Conservation (phyloP, 1,140 invertebrate genomes). For the Theocolax elegans region DNA sequence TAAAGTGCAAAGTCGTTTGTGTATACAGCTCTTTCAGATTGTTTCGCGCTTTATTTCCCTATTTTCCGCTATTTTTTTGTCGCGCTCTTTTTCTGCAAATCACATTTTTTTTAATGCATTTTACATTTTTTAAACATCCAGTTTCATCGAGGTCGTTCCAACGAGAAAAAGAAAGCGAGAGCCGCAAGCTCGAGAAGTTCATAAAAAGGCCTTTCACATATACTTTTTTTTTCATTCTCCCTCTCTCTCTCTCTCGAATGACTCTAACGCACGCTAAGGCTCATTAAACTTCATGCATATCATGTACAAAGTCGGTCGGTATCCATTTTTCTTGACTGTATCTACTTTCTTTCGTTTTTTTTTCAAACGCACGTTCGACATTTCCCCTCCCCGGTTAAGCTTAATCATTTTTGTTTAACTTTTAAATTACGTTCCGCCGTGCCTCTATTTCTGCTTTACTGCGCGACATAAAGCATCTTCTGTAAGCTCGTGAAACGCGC, state of each 20-base stretch:
- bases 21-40: neutral
- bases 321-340: neutral
- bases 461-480: neutral
- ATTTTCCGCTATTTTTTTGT: neutral
- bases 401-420: neutral
- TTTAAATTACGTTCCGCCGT: too few relatives aligned
- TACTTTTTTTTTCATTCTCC: neutral
- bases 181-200: neutral
- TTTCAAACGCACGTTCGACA: neutral
- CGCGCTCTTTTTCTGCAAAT: neutral
- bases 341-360: neutral
- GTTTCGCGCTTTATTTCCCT: neutral
- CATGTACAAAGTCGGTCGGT: neutral
- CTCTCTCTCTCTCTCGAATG: too few relatives aligned
- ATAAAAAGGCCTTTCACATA: constrained; percentile 17
- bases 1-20: neutral
- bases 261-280: neutral
- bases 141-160: neutral
- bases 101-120: neutral
- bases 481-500: neutral
- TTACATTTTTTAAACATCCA: neutral
- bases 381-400: neutral
- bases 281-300: constrained; percentile 24
- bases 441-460: neutral
- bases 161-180: neutral